Evolutionary conservation across 2,113 vertebrate species (phyloP).

Genomic region (Uria lomvia): DNA sequence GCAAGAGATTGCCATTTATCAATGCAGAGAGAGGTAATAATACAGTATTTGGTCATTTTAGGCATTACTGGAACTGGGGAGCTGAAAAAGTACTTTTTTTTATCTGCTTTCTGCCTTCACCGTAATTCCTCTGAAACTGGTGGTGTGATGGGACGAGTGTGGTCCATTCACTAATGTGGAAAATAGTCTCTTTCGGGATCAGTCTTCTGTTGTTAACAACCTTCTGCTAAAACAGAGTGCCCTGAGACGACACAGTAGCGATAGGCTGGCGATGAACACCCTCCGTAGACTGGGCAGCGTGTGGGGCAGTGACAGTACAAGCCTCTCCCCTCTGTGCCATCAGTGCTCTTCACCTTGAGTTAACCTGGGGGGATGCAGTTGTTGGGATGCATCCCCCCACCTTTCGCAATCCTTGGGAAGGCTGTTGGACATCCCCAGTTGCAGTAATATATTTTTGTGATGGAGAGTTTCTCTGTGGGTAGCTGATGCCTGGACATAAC

Average conservation of each 20-base stretch:
- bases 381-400: background rate
- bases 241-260: background rate
- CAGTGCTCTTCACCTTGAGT: background rate
- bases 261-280: background rate
- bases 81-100: background rate
- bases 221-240: background rate
- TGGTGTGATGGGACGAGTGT: background rate
- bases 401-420: background rate
- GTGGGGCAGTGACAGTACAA: background rate
- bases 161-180: background rate
- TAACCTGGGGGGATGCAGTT: background rate
- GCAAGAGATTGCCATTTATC: background rate
- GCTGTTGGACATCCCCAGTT: background rate
- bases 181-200: background rate
- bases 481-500: background rate
- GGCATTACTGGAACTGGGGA: background rate
- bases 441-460: background rate
- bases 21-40: background rate
- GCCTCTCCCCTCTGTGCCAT: background rate
- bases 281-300: rapidly evolving
- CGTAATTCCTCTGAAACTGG: background rate
- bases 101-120: background rate
- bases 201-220: background rate
- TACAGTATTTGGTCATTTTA: background rate
- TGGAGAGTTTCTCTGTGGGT: background rate